Conservation (phyloP, 2,797 vertebrate species). For the Pipistrellus nathusii region DNA sequence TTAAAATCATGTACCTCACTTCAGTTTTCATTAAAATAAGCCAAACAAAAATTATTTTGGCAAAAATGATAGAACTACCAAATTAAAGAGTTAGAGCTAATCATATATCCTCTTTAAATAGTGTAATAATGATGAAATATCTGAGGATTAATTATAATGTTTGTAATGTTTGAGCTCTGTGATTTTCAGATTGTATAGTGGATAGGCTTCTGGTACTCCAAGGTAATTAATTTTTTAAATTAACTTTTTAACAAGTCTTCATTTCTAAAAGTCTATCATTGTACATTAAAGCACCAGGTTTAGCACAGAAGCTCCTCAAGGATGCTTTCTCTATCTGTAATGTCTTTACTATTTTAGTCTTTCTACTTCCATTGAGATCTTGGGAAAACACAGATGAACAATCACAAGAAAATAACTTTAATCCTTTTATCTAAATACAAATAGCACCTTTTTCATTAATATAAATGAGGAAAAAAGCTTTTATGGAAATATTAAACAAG, state of each 20-base stretch:
- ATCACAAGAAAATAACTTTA: background rate
- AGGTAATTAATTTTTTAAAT: background rate
- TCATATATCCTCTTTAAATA: constrained; percentile 7
- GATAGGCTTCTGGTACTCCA: background rate
- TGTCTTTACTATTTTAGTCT: constrained; percentile 4
- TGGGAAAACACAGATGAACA: background rate
- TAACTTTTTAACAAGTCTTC: constrained; percentile 43
- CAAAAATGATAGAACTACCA: background rate
- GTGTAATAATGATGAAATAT: background rate
- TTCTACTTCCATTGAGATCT: background rate
- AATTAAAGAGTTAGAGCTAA: constrained; percentile 29
- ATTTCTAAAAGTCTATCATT: background rate
- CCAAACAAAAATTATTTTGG: background rate
- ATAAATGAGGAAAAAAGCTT: background rate
- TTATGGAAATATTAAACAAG: background rate
- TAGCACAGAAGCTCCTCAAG: background rate
- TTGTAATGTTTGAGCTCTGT: background rate
- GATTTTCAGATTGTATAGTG: background rate
- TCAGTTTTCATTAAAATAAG: background rate
- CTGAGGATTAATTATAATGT: constrained; percentile 1
- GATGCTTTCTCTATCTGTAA: background rate
- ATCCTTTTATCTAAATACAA: background rate
- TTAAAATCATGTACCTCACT: background rate
- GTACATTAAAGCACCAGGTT: constrained; percentile 1
- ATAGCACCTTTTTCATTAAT: constrained; percentile 12